phyloP scores from a whole-genome alignment of 2,888 invertebrate species.

The Mesorhabditis spiculigera region DNA sequence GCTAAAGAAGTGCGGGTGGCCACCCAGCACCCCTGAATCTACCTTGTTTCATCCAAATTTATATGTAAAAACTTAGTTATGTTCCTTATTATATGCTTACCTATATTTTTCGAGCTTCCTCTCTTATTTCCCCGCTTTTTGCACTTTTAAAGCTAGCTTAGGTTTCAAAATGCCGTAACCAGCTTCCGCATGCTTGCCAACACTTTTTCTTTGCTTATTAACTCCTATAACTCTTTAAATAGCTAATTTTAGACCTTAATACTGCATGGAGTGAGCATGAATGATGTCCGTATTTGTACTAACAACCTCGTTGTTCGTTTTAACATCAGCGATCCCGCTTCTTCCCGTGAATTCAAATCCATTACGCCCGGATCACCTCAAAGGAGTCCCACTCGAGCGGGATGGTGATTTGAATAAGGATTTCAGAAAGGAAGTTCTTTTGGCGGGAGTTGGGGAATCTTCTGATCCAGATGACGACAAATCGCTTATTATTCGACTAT shows the following conservation, averaged over 20 bases:
- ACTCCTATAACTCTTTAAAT: neutral
- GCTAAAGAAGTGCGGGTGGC: too few relatives aligned
- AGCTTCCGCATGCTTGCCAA: too few relatives aligned
- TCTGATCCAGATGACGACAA: slow-evolving; percentile 42
- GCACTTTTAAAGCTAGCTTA: too few relatives aligned
- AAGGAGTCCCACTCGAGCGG: slow-evolving; percentile 62
- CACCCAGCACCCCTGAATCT: neutral
- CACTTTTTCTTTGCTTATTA: neutral
- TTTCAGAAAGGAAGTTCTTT: slow-evolving; percentile 62
- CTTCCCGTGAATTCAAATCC: too few relatives aligned
- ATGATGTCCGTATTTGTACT: too few relatives aligned
- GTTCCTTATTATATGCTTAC: too few relatives aligned
- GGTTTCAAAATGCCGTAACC: too few relatives aligned
- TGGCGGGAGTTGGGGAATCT: slow-evolving; percentile 53
- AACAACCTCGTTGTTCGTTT: too few relatives aligned
- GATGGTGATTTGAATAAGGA: slow-evolving; percentile 63
- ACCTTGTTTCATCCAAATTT: neutral
- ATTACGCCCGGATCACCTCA: slow-evolving; percentile 58
- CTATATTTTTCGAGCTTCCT: too few relatives aligned
- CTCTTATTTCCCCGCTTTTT: too few relatives aligned
- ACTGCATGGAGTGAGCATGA: too few relatives aligned
- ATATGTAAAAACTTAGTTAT: neutral
- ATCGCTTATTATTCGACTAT: slow-evolving; percentile 42
- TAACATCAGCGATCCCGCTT: too few relatives aligned
- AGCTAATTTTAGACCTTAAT: neutral